Base-by-base conservation (phyloP, 2,113 vertebrate species). In the Vombatus ursinus region DNA sequence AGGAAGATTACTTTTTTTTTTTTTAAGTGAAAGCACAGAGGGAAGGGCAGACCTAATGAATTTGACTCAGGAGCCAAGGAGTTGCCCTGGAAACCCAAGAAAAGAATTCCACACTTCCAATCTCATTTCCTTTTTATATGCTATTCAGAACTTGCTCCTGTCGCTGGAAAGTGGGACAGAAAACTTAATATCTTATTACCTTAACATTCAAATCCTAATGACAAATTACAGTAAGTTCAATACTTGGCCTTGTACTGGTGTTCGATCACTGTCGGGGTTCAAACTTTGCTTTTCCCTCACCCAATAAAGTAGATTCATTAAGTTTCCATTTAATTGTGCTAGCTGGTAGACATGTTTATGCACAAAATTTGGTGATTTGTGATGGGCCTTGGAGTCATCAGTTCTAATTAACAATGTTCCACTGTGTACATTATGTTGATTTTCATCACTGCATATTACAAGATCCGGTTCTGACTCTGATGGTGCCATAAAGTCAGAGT, bases 401-500 rank as follows among this genome's bases (percentile, higher is more conserved):
- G 0, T 90, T 54, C 48, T 28, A 54, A 92, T 94, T 92, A 95
- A 49, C 90, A 89, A 92, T 57, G 44, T 53, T 96, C 84, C 61
- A 48, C 50, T 77, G 16, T n/a, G 52, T 52, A 31, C 23, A 16
- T 53, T 10, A 28, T 47, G 28, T 10, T 93, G 92, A 94, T 31
- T 91, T 91, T 89, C n/a, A 84, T 84, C 68, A 44, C 7, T 84
- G 19, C 68, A 84, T 23, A 44, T 84, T 84, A 84, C n/a, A 84
- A 84, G 68, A 44, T 84, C 19, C 19, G 44, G 19, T 2, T 84
- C 68, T 23, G 68, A 23, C 68, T 84, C 68, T 84, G 16, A 84
- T 44, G n/a, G 19, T 84, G 37, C n/a, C 19, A 44, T 84, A n/a
- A 84, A n/a, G n/a, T 84, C 37, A 84, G 68, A 94, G 37, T 23